Evolutionary conservation across 2,888 invertebrate species (phyloP).

Genomic region (Catocala nupta): DNA sequence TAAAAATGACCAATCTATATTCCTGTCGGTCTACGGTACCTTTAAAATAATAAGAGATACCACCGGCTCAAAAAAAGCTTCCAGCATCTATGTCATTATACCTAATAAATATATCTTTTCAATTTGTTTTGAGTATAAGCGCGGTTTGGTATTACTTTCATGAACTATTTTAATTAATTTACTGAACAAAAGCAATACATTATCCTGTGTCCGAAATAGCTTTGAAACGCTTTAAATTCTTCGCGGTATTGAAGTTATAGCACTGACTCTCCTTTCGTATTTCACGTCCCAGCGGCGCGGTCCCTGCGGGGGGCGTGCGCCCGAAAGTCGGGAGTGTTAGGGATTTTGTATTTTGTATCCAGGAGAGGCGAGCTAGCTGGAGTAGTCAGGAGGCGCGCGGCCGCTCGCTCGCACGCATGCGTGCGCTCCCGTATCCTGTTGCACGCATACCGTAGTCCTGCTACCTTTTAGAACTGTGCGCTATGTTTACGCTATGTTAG

Average conservation of each 20-base stretch:
- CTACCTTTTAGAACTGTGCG: conserved; percentile 33
- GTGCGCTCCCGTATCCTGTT: conserved; percentile 68
- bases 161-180: conserved; percentile 11
- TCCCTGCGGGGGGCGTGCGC: conserved; percentile 67
- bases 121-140: background rate
- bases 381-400: conserved; percentile 75
- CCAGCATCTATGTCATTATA: no score
- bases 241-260: conserved; percentile 40
- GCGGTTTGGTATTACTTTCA: background rate
- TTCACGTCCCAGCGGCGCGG: conserved; percentile 34
- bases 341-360: conserved; percentile 58
- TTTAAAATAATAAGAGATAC: no score
- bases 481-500: conserved; percentile 39
- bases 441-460: conserved; percentile 58
- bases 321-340: conserved; percentile 56
- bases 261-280: conserved; percentile 41
- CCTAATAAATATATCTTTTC: background rate
- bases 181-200: conserved; percentile 1
- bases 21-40: no score
- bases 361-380: conserved; percentile 51
- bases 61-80: no score
- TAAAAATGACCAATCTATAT: no score
- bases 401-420: conserved; percentile 76
- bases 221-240: conserved; percentile 40
- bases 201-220: conserved; percentile 17